Conservation (phyloP, 2,113 vertebrate species). For the Sylvia atricapilla region DNA sequence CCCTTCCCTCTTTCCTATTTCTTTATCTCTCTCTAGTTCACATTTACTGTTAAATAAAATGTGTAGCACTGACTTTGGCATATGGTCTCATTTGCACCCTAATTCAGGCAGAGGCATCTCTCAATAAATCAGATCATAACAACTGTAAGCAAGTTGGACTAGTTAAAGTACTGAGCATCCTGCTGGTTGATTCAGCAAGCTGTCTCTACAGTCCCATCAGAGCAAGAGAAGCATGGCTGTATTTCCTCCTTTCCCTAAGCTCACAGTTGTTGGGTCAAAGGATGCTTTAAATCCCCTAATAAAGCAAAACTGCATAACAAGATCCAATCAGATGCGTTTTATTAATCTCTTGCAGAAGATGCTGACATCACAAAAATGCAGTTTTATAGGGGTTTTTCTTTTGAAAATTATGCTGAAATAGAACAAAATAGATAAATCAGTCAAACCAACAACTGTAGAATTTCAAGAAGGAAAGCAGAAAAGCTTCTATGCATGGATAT, state of each 20-base stretch:
- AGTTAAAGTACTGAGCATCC: background rate
- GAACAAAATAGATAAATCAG: constrained; percentile 10
- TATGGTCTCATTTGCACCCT: background rate
- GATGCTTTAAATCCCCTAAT: constrained; percentile 23
- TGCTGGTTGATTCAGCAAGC: background rate
- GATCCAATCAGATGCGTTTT: background rate
- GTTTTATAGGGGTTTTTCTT: background rate
- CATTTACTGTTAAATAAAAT: background rate
- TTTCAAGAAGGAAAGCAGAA: background rate
- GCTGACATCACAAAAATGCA: background rate
- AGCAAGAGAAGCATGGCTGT: background rate
- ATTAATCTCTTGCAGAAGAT: background rate
- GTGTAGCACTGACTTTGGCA: background rate
- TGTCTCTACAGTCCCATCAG: background rate
- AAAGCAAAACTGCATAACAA: constrained; percentile 4
- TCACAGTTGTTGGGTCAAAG: constrained; percentile 44
- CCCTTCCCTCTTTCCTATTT: background rate
- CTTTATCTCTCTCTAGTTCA: background rate
- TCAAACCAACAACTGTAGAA: background rate
- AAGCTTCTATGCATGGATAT: background rate
- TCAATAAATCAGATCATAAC: background rate
- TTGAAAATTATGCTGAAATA: background rate
- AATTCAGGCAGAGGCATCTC: background rate
- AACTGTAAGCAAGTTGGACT: background rate
- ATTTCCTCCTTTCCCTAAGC: background rate